These are phyloP conservation scores for Drosophila sechellia DNA, from an alignment of 1,140 invertebrate genomes.

Conservation along the genomic window DNA sequence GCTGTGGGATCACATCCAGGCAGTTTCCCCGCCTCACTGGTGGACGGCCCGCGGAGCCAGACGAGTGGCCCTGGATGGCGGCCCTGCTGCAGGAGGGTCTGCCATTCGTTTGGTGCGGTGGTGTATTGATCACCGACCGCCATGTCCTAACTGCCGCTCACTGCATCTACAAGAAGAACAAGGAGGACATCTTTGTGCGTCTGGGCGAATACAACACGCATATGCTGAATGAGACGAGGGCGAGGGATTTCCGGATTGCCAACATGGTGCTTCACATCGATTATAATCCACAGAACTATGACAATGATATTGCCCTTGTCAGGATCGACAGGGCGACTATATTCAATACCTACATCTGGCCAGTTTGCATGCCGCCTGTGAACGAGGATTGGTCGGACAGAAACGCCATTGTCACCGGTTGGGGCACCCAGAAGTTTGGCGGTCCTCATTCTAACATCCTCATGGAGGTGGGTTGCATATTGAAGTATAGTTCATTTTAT, in stretches of 20 bases:
- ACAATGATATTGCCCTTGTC: slow-evolving; percentile 93
- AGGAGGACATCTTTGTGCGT: slow-evolving; percentile 88
- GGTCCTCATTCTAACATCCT: slow-evolving; percentile 89
- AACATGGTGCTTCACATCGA: slow-evolving; percentile 88
- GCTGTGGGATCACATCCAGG: slow-evolving; percentile 89
- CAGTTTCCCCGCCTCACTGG: slow-evolving; percentile 86
- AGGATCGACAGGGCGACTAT: slow-evolving; percentile 88
- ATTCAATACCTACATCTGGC: slow-evolving; percentile 93
- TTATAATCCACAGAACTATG: slow-evolving; percentile 88
- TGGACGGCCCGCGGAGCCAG: slow-evolving; percentile 87
- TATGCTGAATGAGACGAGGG: slow-evolving; percentile 87
- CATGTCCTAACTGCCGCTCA: slow-evolving; percentile 93
- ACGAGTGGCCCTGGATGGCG: slow-evolving; percentile 94
- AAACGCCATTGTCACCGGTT: slow-evolving; percentile 90
- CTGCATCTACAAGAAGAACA: slow-evolving; percentile 88
- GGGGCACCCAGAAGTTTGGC: slow-evolving; percentile 89
- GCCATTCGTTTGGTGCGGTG: slow-evolving; percentile 89
- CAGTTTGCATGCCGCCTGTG: slow-evolving; percentile 91
- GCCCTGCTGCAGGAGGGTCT: slow-evolving; percentile 87
- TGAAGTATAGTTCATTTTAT: not conserved
- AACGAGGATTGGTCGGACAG: slow-evolving; percentile 87
- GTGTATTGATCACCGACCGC: slow-evolving; percentile 90
- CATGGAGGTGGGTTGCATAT: slow-evolving; percentile 87
- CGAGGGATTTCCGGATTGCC: slow-evolving; percentile 88
- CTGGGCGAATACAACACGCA: slow-evolving; percentile 93